Percentiles rank a stretch among this genome's conserved stretches.
These are phyloP conservation scores for Rosalia funebris DNA, from an alignment of 2,888 invertebrate species.

Conservation along the genomic window DNA sequence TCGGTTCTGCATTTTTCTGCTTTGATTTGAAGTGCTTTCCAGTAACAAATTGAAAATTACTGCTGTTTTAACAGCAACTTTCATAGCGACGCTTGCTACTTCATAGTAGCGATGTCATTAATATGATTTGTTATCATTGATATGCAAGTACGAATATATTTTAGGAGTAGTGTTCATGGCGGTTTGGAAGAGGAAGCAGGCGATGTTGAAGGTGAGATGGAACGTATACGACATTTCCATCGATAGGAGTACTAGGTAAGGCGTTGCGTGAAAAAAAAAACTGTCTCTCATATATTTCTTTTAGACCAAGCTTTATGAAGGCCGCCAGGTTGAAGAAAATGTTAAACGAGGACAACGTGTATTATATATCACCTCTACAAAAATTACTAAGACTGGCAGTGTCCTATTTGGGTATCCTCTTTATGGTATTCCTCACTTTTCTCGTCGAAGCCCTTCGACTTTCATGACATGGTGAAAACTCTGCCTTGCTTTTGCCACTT, in stretches of 20 bases:
- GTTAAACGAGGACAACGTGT: slow-evolving; percentile 27
- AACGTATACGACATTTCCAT: slow-evolving; percentile 35
- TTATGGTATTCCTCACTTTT: slow-evolving; percentile 10
- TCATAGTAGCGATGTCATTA: too few relatives aligned
- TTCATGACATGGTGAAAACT: too few relatives aligned
- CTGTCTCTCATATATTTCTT: not conserved
- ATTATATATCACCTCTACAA: slow-evolving; percentile 9
- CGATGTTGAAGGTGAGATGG: slow-evolving; percentile 48
- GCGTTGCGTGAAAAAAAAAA: not conserved
- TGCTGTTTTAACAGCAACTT: too few relatives aligned
- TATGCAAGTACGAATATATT: too few relatives aligned
- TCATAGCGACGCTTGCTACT: too few relatives aligned
- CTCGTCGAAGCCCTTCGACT: too few relatives aligned
- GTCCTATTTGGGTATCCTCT: not conserved
- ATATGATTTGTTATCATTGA: too few relatives aligned
- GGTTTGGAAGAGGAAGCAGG: slow-evolving; percentile 42
- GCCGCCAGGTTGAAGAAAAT: slow-evolving; percentile 19
- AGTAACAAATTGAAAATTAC: too few relatives aligned
- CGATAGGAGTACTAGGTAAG: slow-evolving; percentile 17
- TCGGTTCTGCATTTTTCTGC: too few relatives aligned
- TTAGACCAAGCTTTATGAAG: slow-evolving; percentile 23
- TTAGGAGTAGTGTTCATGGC: slow-evolving; percentile 44
- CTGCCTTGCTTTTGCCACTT: too few relatives aligned
- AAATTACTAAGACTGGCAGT: not conserved
- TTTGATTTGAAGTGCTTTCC: too few relatives aligned